Evolutionary conservation across 2,113 vertebrate species (phyloP).

Genomic region (Protobothrops flavoviridis): DNA sequence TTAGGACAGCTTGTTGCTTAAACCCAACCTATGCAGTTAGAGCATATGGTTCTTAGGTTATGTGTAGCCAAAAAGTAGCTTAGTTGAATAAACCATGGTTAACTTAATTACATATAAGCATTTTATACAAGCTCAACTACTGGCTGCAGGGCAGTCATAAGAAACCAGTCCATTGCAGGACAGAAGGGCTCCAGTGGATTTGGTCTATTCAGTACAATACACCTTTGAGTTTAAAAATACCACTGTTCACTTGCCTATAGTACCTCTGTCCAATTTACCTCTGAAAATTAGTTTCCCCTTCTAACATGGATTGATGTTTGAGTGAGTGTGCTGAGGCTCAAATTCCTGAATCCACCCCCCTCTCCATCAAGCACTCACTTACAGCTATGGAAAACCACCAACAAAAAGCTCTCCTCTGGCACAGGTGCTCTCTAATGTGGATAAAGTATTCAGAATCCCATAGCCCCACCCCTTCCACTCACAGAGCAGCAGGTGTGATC

Average conservation of each 20-base stretch:
- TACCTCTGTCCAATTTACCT: neutral
- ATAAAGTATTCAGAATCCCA: neutral
- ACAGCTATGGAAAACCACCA: neutral
- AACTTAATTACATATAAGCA: neutral
- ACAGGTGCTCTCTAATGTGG: neutral
- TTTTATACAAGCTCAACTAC: neutral
- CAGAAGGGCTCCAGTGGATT: no score
- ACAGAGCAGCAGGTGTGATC: constrained; percentile 30
- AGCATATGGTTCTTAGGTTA: neutral
- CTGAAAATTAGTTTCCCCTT: neutral
- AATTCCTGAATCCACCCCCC: neutral
- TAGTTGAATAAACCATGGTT: neutral
- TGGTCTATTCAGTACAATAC: neutral
- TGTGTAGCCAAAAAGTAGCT: neutral
- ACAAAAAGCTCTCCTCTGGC: neutral
- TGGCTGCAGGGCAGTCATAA: no score
- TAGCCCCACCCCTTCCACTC: neutral
- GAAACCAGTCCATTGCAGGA: neutral
- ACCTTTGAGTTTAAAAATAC: neutral
- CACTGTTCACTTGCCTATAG: neutral
- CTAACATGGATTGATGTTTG: neutral
- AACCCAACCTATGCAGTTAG: neutral
- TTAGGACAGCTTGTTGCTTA: neutral
- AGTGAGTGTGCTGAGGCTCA: neutral
- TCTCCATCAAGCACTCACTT: neutral